Evolutionary conservation across 2,113 vertebrate species (phyloP).

Genomic region (Brachyistius frenatus): DNA sequence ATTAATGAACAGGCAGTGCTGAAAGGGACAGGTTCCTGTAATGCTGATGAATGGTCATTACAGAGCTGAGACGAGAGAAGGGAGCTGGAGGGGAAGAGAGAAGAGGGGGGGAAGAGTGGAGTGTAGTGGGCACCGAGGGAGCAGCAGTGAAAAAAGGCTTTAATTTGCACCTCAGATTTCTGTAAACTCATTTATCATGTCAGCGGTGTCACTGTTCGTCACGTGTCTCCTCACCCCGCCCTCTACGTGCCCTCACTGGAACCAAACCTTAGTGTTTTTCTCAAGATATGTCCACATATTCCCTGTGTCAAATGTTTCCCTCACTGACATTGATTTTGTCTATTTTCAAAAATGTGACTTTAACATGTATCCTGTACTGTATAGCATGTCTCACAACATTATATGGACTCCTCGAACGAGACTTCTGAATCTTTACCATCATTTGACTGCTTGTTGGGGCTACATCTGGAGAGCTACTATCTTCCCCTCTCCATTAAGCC

Average conservation of each 20-base stretch:
- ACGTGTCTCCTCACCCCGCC: slow-evolving; percentile 31
- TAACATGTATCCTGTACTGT: background rate
- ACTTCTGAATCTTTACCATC: slow-evolving; percentile 19
- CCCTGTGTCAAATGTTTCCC: slow-evolving; percentile 11
- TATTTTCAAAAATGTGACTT: background rate
- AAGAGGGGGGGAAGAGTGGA: slow-evolving; percentile 35
- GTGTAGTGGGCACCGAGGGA: slow-evolving; percentile 66
- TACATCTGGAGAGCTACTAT: slow-evolving; percentile 23
- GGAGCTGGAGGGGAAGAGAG: slow-evolving; percentile 50
- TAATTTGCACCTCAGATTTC: slow-evolving; percentile 83
- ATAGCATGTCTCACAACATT: background rate
- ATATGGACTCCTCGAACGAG: slow-evolving; percentile 11
- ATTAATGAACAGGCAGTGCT: slow-evolving; percentile 85
- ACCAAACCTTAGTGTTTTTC: slow-evolving; percentile 19
- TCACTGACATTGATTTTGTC: slow-evolving; percentile 1
- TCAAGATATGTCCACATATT: slow-evolving; percentile 12
- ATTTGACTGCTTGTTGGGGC: slow-evolving; percentile 3
- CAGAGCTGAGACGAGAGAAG: slow-evolving; percentile 70
- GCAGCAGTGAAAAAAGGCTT: slow-evolving; percentile 68
- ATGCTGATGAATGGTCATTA: slow-evolving; percentile 89
- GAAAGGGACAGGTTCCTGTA: slow-evolving; percentile 84
- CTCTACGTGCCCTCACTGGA: slow-evolving; percentile 10
- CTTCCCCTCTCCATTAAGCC: slow-evolving; percentile 47
- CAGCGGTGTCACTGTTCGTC: slow-evolving; percentile 64
- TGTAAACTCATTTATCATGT: slow-evolving; percentile 87